Evolutionary conservation across 2,113 vertebrate species (phyloP).

Genomic region (Gulo gulo): DNA sequence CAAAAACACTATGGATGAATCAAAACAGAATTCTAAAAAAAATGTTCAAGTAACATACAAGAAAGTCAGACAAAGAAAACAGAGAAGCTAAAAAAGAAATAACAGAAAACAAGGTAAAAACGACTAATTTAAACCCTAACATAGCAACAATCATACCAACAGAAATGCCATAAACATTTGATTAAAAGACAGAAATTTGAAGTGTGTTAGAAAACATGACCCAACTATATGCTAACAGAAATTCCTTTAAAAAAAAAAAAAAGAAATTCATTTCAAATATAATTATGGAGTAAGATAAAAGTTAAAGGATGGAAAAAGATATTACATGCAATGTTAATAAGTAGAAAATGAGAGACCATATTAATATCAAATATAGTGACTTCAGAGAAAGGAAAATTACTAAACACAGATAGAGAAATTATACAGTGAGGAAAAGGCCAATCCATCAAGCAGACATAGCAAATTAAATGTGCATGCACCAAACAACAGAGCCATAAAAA

Average conservation of each 20-base stretch:
- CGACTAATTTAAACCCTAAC: neutral
- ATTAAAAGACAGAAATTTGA: neutral
- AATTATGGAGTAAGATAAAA: neutral
- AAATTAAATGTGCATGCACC: neutral
- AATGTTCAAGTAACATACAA: neutral
- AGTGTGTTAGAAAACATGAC: neutral
- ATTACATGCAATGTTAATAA: neutral
- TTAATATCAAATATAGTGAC: neutral
- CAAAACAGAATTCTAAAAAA: neutral
- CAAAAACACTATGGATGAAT: neutral
- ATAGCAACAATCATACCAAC: neutral
- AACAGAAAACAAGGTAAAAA: neutral
- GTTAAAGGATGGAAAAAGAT: neutral
- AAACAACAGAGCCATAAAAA: neutral
- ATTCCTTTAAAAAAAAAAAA: neutral
- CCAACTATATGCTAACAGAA: neutral
- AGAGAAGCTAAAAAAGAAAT: neutral
- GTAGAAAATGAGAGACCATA: neutral
- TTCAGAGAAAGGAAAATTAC: neutral
- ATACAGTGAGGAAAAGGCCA: neutral
- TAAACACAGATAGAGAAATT: neutral
- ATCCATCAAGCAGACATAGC: neutral
- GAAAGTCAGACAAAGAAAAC: neutral
- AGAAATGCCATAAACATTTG: neutral
- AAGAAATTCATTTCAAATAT: neutral